Evolutionary conservation across 2,797 vertebrate species (phyloP).

Genomic region (Myotis myotis): DNA sequence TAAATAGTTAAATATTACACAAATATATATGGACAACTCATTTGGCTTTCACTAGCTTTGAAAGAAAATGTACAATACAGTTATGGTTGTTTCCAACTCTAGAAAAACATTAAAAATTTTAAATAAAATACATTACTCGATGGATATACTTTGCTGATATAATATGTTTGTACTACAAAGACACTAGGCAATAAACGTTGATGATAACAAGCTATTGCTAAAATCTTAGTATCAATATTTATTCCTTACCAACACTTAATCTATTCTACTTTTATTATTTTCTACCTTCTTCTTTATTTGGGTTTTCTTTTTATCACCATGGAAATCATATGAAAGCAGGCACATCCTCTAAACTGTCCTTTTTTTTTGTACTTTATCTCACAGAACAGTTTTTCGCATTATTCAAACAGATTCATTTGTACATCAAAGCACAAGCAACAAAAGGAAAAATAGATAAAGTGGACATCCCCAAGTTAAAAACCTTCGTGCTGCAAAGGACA

Average conservation of each 20-base stretch:
- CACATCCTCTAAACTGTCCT: background rate
- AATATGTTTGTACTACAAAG: background rate
- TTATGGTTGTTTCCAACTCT: background rate
- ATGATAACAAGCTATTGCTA: background rate
- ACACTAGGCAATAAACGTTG: background rate
- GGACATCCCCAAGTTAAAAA: background rate
- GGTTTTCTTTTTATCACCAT: background rate
- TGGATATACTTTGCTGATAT: background rate
- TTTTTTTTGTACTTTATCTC: slow-evolving; percentile 29
- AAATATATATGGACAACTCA: background rate
- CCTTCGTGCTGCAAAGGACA: background rate
- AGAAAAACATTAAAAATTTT: background rate
- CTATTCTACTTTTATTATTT: background rate
- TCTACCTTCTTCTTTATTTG: background rate
- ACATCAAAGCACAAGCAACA: background rate
- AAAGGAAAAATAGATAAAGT: background rate
- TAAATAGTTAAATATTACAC: background rate
- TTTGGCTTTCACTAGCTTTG: background rate
- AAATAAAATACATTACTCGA: slow-evolving; percentile 5
- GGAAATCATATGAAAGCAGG: background rate
- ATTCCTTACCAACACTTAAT: background rate
- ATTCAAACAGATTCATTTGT: background rate
- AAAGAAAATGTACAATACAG: background rate
- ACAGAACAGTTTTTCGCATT: background rate
- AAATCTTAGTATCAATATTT: slow-evolving; percentile 14